phyloP scores from a whole-genome alignment of 1,140 invertebrate genomes.

The Drosophila rufa region DNA sequence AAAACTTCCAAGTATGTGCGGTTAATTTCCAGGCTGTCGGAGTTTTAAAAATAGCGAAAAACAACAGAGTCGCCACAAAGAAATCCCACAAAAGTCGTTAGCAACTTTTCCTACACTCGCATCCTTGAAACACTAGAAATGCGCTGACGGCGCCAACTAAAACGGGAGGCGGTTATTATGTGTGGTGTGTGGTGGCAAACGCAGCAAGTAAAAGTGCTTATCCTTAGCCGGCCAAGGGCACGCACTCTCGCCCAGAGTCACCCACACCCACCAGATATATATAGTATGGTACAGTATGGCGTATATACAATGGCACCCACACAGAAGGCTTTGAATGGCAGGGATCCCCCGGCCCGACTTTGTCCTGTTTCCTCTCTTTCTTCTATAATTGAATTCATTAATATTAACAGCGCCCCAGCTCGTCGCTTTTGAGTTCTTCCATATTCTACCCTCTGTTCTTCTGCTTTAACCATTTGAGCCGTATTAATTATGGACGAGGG shows the following conservation, averaged over 20 bases:
- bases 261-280: conserved; percentile 8
- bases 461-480: conserved; percentile 36
- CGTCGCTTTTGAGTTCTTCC: conserved; percentile 23
- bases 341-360: conserved; percentile 7
- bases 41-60: conserved; percentile 51
- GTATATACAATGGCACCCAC: conserved; percentile 18
- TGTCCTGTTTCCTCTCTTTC: conserved; percentile 9
- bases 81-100: conserved; percentile 66
- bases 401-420: conserved; percentile 39
- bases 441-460: conserved; percentile 16
- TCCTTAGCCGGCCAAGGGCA: conserved; percentile 63
- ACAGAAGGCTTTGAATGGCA: conserved; percentile 14
- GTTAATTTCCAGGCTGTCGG: conserved; percentile 30
- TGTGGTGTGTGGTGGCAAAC: conserved; percentile 25
- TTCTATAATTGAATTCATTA: conserved; percentile 64
- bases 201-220: conserved; percentile 62
- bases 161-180: conserved; percentile 12
- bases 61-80: conserved; percentile 19
- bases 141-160: conserved; percentile 52
- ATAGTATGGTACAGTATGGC: not conserved
- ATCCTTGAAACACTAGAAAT: conserved; percentile 77
- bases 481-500: conserved; percentile 33
- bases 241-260: conserved; percentile 23
- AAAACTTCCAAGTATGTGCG: not conserved
- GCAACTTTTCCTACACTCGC: conserved; percentile 46